Conservation (phyloP, 2,888 invertebrate genomes). For the Acrobasis repandana region DNA sequence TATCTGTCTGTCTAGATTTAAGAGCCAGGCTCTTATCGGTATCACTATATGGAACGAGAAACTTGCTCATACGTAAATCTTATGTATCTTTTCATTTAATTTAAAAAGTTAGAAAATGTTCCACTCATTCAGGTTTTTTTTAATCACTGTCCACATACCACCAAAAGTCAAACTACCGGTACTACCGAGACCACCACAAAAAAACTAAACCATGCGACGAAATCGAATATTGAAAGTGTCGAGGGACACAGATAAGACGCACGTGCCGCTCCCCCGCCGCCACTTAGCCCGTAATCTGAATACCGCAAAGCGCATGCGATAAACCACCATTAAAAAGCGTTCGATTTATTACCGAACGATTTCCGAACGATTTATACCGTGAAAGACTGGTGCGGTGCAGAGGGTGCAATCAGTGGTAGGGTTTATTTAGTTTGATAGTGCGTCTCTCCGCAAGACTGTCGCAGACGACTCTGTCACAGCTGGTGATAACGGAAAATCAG, state of each 20-base stretch:
- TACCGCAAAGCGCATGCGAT: slow-evolving; percentile 80
- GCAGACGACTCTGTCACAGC: no score
- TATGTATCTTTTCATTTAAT: no score
- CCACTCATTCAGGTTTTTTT: no score
- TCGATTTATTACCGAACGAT: slow-evolving; percentile 82
- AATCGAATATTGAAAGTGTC: slow-evolving; percentile 82
- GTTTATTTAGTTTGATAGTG: slow-evolving; percentile 1
- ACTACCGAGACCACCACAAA: slow-evolving; percentile 30
- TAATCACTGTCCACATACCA: no score
- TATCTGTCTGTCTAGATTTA: no score
- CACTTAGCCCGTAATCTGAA: slow-evolving; percentile 81
- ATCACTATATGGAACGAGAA: no score
- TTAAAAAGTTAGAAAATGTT: no score
- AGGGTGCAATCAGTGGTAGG: slow-evolving; percentile 14
- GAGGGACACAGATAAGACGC: slow-evolving; percentile 77
- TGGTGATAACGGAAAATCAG: no score
- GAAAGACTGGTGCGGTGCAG: slow-evolving; percentile 28
- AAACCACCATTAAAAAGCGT: slow-evolving; percentile 82
- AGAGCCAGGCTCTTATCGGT: no score
- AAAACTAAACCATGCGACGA: slow-evolving; percentile 63
- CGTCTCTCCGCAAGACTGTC: neutral
- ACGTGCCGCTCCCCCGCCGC: slow-evolving; percentile 76
- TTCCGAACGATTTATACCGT: slow-evolving; percentile 70
- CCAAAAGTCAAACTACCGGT: no score
- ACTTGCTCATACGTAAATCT: no score